phyloP scores from a whole-genome alignment of 2,888 invertebrate genomes.

The Eupeodes latifasciatus region DNA sequence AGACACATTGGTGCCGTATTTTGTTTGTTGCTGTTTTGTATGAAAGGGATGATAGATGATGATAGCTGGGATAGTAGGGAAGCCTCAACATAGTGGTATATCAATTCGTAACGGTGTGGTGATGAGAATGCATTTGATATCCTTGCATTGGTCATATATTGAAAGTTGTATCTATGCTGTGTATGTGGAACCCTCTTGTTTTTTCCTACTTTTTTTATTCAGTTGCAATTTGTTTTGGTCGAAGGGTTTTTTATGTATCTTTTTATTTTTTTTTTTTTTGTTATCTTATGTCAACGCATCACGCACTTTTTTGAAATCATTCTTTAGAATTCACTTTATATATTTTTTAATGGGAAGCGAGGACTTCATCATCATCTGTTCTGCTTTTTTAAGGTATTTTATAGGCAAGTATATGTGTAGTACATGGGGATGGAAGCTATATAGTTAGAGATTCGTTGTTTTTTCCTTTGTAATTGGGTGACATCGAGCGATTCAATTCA shows the following conservation, averaged over 20 bases:
- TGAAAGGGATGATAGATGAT: constrained; percentile 73
- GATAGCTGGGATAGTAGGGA: constrained; percentile 42
- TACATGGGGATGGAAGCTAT: neutral
- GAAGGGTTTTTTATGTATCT: constrained; percentile 44
- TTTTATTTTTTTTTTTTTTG: constrained; percentile 27
- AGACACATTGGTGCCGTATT: constrained; percentile 72
- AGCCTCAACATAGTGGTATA: constrained; percentile 74
- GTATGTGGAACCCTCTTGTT: constrained; percentile 30
- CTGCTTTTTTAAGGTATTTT: constrained; percentile 17
- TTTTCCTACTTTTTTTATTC: constrained; percentile 29
- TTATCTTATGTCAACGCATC: constrained; percentile 55
- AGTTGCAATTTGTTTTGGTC: constrained; percentile 75
- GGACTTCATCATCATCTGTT: constrained; percentile 56
- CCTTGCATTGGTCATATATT: constrained; percentile 18
- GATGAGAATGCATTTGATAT: constrained; percentile 58
- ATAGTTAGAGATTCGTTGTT: constrained; percentile 58
- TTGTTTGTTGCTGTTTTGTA: neutral
- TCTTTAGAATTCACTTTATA: constrained; percentile 20
- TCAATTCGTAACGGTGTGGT: constrained; percentile 74
- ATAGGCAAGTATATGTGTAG: neutral
- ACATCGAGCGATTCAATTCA: constrained; percentile 68
- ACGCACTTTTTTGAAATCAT: constrained; percentile 47
- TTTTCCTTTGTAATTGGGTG: constrained; percentile 70
- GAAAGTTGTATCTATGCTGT: too few species aligned
- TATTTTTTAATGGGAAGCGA: constrained; percentile 40